Percentiles rank a stretch among this genome's conserved stretches.
These are phyloP conservation scores for Campaea margaritaria DNA, from an alignment of 2,888 invertebrate genomes.

Conservation along the genomic window DNA sequence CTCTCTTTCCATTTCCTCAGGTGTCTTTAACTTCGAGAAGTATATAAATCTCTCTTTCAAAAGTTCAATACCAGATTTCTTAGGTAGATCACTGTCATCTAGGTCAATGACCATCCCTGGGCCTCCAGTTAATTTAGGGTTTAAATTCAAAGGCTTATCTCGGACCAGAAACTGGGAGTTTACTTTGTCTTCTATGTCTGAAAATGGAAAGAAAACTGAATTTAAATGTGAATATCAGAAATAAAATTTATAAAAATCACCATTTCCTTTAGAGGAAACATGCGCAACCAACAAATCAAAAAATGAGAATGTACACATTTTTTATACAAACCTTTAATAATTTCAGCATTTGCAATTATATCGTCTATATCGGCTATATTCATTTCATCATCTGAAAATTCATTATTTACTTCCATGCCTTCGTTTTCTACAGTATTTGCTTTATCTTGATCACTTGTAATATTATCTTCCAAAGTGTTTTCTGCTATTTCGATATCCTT, in stretches of 20 bases:
- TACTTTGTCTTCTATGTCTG: constrained; percentile 49
- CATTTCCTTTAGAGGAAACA: too few relatives aligned
- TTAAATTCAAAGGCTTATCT: constrained; percentile 50
- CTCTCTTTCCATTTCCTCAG: constrained; percentile 81
- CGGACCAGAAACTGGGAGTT: constrained; percentile 54
- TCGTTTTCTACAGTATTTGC: constrained; percentile 30
- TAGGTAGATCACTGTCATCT: constrained; percentile 57
- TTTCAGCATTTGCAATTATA: constrained; percentile 70
- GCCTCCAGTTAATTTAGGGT: constrained; percentile 80
- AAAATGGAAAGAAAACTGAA: neutral
- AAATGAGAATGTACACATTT: neutral
- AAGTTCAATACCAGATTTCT: constrained; percentile 86
- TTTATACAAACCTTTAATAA: constrained; percentile 53
- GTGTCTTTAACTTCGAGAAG: constrained; percentile 85
- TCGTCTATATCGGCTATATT: constrained; percentile 71
- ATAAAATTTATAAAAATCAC: too few relatives aligned
- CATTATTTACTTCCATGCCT: constrained; percentile 43
- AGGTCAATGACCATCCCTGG: constrained; percentile 81
- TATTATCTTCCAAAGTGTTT: constrained; percentile 16
- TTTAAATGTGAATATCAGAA: too few relatives aligned
- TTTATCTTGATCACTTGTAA: constrained; percentile 11
- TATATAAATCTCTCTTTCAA: constrained; percentile 90
- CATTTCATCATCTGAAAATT: constrained; percentile 69
- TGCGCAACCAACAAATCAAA: neutral
- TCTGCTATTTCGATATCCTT: constrained; percentile 14